These are phyloP conservation scores for Leptopilina myrica DNA, from an alignment of 2,888 invertebrate species.

Conservation along the genomic window DNA sequence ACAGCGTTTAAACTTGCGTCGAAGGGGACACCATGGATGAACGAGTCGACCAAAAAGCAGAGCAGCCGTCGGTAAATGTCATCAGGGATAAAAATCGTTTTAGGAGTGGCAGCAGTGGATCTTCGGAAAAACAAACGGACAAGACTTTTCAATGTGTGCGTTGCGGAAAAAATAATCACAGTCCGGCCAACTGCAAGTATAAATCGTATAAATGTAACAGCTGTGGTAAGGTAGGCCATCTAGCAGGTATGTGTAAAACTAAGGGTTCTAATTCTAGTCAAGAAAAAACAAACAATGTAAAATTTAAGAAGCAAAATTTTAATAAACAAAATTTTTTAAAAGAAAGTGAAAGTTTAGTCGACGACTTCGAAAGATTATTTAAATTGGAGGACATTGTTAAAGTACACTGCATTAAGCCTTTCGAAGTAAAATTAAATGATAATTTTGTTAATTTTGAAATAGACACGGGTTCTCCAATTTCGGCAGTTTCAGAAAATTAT, in stretches of 20 bases:
- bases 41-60: background rate
- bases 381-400: background rate
- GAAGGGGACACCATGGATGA: constrained; percentile 15
- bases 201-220: constrained; percentile 37
- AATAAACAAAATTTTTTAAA: constrained; percentile 33
- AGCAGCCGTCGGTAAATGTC: background rate
- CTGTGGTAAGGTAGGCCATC: constrained; percentile 35
- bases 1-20: constrained; percentile 3
- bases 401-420: constrained; percentile 39
- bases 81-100: background rate
- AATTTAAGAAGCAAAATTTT: background rate
- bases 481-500: constrained; percentile 48
- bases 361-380: constrained; percentile 43
- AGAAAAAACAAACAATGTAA: background rate
- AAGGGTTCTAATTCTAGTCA: background rate
- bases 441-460: constrained; percentile 43
- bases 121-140: background rate
- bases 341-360: constrained; percentile 16
- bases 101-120: background rate
- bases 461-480: constrained; percentile 49
- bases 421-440: constrained; percentile 22
- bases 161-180: background rate
- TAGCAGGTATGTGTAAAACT: constrained; percentile 21
- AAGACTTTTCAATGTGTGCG: background rate
- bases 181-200: background rate